Evolutionary conservation across 1,140 invertebrate genomes (phyloP).

Genomic region (Calliopsis andreniformis): DNA sequence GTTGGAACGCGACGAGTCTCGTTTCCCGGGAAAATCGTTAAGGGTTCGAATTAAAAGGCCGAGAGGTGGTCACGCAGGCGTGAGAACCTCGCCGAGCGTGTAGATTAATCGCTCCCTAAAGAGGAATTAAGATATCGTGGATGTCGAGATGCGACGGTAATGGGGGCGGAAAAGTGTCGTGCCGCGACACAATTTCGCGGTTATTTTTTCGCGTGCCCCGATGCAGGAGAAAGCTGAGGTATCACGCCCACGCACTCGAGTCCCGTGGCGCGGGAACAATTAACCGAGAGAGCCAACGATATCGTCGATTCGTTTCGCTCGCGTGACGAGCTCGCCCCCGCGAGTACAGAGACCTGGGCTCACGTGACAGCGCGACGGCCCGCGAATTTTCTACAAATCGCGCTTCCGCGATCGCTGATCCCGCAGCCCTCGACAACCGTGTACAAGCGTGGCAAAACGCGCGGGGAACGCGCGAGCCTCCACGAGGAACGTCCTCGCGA

Average conservation of each 20-base stretch:
- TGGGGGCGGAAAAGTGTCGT: conserved; percentile 37
- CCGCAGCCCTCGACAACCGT: background rate
- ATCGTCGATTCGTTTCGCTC: conserved; percentile 57
- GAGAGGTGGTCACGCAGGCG: background rate
- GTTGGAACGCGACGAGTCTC: conserved; percentile 3
- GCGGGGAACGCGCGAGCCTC: background rate
- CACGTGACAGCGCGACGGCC: conserved; percentile 41
- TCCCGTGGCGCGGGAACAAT: conserved; percentile 47
- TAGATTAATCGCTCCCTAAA: background rate
- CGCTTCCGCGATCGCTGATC: conserved; percentile 41
- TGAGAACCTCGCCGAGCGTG: conserved; percentile 16
- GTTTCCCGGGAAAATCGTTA: background rate
- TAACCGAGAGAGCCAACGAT: conserved; percentile 43
- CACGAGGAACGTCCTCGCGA: background rate
- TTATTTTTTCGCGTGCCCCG: conserved; percentile 51
- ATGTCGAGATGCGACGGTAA: conserved; percentile 6
- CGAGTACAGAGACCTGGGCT: conserved; percentile 24
- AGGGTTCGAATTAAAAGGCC: conserved; percentile 17
- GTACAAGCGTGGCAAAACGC: conserved; percentile 20
- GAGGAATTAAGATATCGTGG: conserved; percentile 24
- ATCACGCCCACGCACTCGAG: conserved; percentile 32
- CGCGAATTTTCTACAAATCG: conserved; percentile 47
- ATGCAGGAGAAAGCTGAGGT: conserved; percentile 26
- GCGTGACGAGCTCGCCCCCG: conserved; percentile 47
- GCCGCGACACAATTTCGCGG: conserved; percentile 37